Percentiles rank a stretch among this genome's conserved stretches.
Evolutionary conservation across 1,140 invertebrate genomes (phyloP).

Genomic region (Temnothorax curvispinosus): DNA sequence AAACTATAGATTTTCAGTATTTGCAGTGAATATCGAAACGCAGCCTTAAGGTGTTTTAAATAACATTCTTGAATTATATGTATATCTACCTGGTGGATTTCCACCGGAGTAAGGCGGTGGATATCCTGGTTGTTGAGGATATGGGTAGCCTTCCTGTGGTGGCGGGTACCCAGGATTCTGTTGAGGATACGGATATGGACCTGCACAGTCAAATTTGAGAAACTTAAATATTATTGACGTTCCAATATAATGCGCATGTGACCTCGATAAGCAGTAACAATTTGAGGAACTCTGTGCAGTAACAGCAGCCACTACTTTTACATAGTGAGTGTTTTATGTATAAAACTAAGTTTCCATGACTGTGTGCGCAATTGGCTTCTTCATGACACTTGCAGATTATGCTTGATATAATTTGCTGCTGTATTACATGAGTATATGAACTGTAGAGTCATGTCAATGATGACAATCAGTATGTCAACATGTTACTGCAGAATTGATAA

Average conservation of each 20-base stretch:
- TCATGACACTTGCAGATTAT: not conserved
- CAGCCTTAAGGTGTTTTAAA: not conserved
- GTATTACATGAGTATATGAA: not conserved
- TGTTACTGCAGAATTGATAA: not conserved
- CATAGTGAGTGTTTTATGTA: slow-evolving; percentile 31
- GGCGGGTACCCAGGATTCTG: slow-evolving; percentile 78
- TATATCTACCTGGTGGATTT: slow-evolving; percentile 84
- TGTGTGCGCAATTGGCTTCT: not conserved
- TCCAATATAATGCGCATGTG: not conserved
- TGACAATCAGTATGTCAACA: too few species aligned
- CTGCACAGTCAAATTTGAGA: slow-evolving; percentile 63
- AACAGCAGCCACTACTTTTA: slow-evolving; percentile 50
- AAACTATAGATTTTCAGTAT: too few species aligned
- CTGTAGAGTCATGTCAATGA: not conserved
- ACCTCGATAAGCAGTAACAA: slow-evolving; percentile 46
- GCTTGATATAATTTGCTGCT: not conserved
- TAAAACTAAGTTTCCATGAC: slow-evolving; percentile 13
- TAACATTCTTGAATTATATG: not conserved
- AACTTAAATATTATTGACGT: slow-evolving; percentile 29
- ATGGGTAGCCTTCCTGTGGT: slow-evolving; percentile 71
- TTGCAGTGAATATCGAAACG: too few species aligned
- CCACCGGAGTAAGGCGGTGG: slow-evolving; percentile 81
- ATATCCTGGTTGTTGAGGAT: slow-evolving; percentile 70
- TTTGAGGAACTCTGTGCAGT: slow-evolving; percentile 39
- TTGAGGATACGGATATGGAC: slow-evolving; percentile 66